Evolutionary conservation across 2,113 vertebrate genomes (phyloP), one percentile per base, ranked within the genome.

Genomic region (Cottus gobio): DNA sequence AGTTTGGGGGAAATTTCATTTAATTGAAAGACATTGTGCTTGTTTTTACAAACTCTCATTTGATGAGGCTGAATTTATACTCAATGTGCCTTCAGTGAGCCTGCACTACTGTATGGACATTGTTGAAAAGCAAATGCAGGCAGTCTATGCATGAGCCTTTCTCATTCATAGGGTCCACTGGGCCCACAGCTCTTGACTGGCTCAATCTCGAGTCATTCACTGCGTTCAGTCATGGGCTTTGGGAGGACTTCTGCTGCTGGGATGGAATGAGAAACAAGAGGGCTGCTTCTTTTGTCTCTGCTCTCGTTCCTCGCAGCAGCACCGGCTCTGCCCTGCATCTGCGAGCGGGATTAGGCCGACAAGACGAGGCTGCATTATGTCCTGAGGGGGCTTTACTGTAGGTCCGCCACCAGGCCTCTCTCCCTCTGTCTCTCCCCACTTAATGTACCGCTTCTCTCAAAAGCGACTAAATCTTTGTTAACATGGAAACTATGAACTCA

Each of bases 401-500:
- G 96, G 94, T 79, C 85, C 16, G 69, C 87, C 80, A 81, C 71
- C 80, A 80, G 75, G 65, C 60, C 73, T 82, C 85, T 63, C 75
- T 86, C 77, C n/a, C 61, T 75, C 80, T 67, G 66, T 18, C 80
- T 89, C 85, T 90, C 84, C 76, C 87, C 88, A 89, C 88, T 92
- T 92, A 90, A 93, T 96, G 95, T 95, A 95, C 95, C 76, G 94
- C 94, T 94, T 94, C 76, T 80, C 89, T 96, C 95, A 97, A 97
- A 95, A 94, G 95, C 95, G 93, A 95, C 96, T 96, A 95, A 96
- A 96, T 96, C 97, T 96, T 95, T 94, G 92, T 96, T 96, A 95
- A 95, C 92, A 96, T 96, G 94, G 94, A 96, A 97, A 96, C 97
- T 96, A 99, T 97, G 97, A 98, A 98, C 97, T 99, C 96, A 91